phyloP scores from a whole-genome alignment of 2,888 invertebrate species.

The Pheosia gnoma region DNA sequence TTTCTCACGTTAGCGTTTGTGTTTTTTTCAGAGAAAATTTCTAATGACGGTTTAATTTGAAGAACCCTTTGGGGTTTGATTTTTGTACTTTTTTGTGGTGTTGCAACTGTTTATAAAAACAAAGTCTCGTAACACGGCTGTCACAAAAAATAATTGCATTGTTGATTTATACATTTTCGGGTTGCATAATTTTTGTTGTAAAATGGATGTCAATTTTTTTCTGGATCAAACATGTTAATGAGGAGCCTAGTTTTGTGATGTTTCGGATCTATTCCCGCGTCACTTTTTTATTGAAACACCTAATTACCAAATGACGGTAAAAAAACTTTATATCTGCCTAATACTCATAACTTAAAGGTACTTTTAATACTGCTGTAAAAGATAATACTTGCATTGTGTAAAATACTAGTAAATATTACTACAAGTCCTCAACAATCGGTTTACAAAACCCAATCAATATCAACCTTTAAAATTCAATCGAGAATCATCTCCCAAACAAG shows the following conservation, averaged over 20 bases:
- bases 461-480: constrained; percentile 29
- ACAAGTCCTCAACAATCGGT: background rate
- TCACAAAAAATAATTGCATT: constrained; percentile 79
- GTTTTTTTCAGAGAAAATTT: constrained; percentile 68
- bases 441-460: background rate
- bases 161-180: constrained; percentile 73
- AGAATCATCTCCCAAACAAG: constrained; percentile 20
- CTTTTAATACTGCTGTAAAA: too few relatives aligned
- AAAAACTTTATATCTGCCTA: too few relatives aligned
- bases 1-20: constrained; percentile 81
- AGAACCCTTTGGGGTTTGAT: constrained; percentile 83
- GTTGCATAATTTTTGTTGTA: constrained; percentile 53
- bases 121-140: constrained; percentile 80
- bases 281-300: too few relatives aligned
- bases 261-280: background rate
- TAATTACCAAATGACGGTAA: too few relatives aligned
- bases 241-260: background rate
- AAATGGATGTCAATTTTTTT: constrained; percentile 17
- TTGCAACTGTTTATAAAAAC: constrained; percentile 75
- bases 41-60: constrained; percentile 83
- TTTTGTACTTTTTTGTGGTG: constrained; percentile 56
- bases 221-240: constrained; percentile 7
- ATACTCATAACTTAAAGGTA: too few relatives aligned
- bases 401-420: too few relatives aligned
- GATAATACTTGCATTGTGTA: too few relatives aligned